phyloP scores from a whole-genome alignment of 2,888 invertebrate species.

The Corythucha ciliata region DNA sequence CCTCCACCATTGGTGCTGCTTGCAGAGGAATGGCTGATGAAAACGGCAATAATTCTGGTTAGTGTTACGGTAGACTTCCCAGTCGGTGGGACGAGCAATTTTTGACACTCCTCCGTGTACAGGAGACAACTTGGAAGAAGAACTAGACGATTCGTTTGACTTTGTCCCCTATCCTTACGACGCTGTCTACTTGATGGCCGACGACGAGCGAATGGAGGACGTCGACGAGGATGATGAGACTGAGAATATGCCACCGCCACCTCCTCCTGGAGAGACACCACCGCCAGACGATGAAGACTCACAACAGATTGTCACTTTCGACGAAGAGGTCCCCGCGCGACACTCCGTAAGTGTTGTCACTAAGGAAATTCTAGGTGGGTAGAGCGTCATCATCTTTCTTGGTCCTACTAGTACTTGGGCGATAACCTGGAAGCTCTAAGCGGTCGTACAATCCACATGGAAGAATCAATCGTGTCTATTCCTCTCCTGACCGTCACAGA shows the following conservation, averaged over 20 bases:
- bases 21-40: conserved; percentile 20
- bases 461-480: conserved; percentile 46
- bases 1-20: too few species aligned
- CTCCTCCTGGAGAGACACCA: neutral
- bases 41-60: conserved; percentile 15
- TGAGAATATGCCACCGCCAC: neutral
- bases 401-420: conserved; percentile 48
- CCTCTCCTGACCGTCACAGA: conserved; percentile 52
- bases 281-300: too few species aligned
- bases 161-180: too few species aligned
- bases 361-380: neutral
- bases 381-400: neutral
- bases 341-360: conserved; percentile 44
- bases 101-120: neutral
- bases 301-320: too few species aligned
- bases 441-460: conserved; percentile 55
- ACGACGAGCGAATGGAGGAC: too few species aligned
- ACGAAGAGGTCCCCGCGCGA: conserved; percentile 48
- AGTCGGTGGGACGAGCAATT: too few species aligned
- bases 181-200: too few species aligned
- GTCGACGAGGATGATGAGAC: neutral
- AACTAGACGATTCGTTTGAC: neutral
- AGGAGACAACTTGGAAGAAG: neutral
- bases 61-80: too few species aligned
- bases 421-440: conserved; percentile 51